Evolutionary conservation across 1,140 invertebrate species (phyloP).

Genomic region (Galleria mellonella): DNA sequence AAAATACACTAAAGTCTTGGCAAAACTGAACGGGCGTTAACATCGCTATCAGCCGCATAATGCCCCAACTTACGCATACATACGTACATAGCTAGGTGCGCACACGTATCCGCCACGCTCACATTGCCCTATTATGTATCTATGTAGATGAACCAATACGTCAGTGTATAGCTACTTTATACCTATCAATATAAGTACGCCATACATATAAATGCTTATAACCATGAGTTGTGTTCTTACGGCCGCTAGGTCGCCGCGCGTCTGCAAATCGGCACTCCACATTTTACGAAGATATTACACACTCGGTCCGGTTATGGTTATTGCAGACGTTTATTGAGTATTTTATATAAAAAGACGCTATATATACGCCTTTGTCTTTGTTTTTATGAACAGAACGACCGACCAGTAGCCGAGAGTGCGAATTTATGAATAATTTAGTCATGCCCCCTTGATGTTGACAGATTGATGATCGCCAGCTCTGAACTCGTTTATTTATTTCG

Average conservation of each 20-base stretch:
- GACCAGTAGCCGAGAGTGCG: background rate
- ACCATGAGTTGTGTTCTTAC: constrained; percentile 11
- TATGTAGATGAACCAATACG: constrained; percentile 9
- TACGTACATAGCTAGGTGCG: constrained; percentile 16
- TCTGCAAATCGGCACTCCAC: constrained; percentile 11
- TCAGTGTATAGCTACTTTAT: background rate
- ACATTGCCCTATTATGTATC: constrained; percentile 15
- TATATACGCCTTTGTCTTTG: background rate
- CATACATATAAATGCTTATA: background rate
- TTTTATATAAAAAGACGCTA: background rate
- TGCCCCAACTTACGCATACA: constrained; percentile 39
- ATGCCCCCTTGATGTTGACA: too few species aligned
- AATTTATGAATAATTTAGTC: background rate
- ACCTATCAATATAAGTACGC: too few species aligned
- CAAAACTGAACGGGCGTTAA: constrained; percentile 67
- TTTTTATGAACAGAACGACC: background rate
- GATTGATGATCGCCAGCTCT: too few species aligned
- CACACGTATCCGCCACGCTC: constrained; percentile 17
- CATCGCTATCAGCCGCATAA: constrained; percentile 59
- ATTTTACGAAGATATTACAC: constrained; percentile 12
- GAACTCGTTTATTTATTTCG: too few species aligned
- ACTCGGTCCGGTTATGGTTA: background rate
- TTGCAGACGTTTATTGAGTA: constrained; percentile 1
- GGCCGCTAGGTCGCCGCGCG: constrained; percentile 16
- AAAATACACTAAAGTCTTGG: constrained; percentile 62